Evolutionary conservation across 2,113 vertebrate genomes (phyloP).

Genomic region (Calyptommatus sinebrachiatus): DNA sequence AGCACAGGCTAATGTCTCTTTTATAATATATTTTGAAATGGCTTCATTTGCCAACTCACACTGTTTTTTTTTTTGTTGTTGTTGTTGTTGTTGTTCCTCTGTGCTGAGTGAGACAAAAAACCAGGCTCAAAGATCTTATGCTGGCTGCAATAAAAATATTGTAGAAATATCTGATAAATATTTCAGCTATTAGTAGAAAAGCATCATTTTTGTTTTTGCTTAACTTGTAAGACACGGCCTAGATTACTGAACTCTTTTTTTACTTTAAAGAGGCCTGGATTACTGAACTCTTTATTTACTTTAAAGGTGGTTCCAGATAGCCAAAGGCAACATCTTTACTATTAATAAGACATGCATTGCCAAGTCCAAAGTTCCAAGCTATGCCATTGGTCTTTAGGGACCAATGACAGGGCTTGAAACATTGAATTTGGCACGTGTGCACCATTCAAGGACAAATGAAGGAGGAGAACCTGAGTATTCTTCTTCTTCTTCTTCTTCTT

Average conservation of each 20-base stretch:
- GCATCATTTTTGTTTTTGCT: not conserved
- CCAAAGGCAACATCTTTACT: no score
- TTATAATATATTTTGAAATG: not conserved
- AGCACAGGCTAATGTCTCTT: not conserved
- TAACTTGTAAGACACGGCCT: not conserved
- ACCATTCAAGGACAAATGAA: no score
- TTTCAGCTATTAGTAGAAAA: not conserved
- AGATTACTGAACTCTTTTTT: not conserved
- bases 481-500: no score
- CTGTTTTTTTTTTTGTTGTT: not conserved
- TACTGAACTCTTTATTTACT: not conserved
- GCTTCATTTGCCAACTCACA: constrained; percentile 6
- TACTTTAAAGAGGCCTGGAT: not conserved
- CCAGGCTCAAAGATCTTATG: not conserved
- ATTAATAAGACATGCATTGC: no score
- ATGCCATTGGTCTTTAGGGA: no score
- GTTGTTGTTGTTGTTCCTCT: not conserved
- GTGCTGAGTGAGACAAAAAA: not conserved
- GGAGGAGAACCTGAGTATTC: no score
- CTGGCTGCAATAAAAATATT: not conserved
- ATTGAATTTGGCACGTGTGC: no score
- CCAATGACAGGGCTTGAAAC: no score
- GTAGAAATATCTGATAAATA: not conserved
- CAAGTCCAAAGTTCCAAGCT: no score
- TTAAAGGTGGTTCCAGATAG: not conserved